phyloP scores from a whole-genome alignment of 2,797 vertebrate genomes.

The Pantherophis alleghaniensis region DNA sequence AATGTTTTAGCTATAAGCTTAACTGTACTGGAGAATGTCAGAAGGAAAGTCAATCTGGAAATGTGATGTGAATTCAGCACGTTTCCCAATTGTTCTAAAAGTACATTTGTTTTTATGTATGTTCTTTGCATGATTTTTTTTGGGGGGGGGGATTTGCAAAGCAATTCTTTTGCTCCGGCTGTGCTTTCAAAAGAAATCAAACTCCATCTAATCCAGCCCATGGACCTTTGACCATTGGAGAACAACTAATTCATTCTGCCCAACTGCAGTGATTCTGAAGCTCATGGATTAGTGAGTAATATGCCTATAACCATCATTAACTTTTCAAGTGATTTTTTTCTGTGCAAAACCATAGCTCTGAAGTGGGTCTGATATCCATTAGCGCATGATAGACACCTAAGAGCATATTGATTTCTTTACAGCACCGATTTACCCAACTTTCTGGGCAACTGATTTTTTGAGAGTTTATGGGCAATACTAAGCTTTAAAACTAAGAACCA shows the following conservation, averaged over 20 bases:
- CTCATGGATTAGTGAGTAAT: accelerated
- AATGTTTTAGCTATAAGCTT: neutral
- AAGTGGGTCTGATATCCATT: neutral
- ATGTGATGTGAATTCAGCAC: neutral
- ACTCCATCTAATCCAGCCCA: neutral
- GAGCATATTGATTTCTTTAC: slow-evolving; percentile 4
- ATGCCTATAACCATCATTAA: slow-evolving; percentile 2
- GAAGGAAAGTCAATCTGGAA: neutral
- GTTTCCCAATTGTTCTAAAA: neutral
- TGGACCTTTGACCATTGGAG: neutral
- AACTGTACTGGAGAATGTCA: neutral
- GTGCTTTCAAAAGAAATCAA: neutral
- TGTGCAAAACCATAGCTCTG: neutral
- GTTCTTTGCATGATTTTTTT: neutral
- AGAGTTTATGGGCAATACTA: neutral
- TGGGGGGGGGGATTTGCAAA: neutral
- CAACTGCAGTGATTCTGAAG: neutral
- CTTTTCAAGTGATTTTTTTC: slow-evolving; percentile 18
- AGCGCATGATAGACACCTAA: neutral
- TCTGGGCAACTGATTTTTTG: neutral
- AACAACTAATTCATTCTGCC: slow-evolving; percentile 4
- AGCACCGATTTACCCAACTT: slow-evolving; percentile 26
- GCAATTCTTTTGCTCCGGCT: neutral
- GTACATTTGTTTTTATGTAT: neutral
- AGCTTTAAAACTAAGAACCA: neutral